Base-by-base conservation (phyloP, 2,797 vertebrate genomes). In the Rousettus madagascariensis region DNA sequence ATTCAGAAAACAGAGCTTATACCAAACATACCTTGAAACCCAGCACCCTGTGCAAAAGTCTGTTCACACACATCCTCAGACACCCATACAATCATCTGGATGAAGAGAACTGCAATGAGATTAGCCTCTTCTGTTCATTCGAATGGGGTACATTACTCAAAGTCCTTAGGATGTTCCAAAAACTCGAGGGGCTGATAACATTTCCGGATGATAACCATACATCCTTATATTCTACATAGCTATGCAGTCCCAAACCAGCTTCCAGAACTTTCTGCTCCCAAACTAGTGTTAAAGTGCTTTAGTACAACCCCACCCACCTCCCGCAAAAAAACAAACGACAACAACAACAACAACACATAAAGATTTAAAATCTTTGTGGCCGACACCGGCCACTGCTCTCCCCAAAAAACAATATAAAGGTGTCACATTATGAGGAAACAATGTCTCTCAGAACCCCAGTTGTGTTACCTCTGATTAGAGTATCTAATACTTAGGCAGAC, bases 1-100 rank as follows among this genome's bases (percentile, higher is more conserved):
- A 69, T 88, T 95, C 92, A 65, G 55, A 65, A 93, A 93, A 57
- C 36, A 84, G 41, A 91, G 85, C 78, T 85, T 77, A 22, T 33
- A 28, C 75, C 55, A 13, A 49, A 26, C 65, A 0, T 28, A 15
- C 1, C n/a, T 6, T 8, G 38, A 49, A 22, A 9, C 22, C 77
- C 3, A 20, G 49, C 7, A 6, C 10, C 72, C 30, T 3, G 2
- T 26, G 59, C 16, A 15, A 2, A 28, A 43, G 8, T 11, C 65
- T 28, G n/a, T 9, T 17, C 84, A 49, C 57, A 8, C 15, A 8
- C 55, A 30, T 22, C 22, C 26, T 61, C 24, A 10, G 13, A 33
- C 2, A 10, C 11, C n/a, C 71, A 43, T 57, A 24, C 1, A 8
- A 38, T 16, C 16, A 24, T 46, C 4, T 49, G 30, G n/a, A 82